Percentiles rank a stretch among this genome's conserved stretches.
phyloP scores from a whole-genome alignment of 2,888 invertebrate genomes.

The Pseudanteris insignis region DNA sequence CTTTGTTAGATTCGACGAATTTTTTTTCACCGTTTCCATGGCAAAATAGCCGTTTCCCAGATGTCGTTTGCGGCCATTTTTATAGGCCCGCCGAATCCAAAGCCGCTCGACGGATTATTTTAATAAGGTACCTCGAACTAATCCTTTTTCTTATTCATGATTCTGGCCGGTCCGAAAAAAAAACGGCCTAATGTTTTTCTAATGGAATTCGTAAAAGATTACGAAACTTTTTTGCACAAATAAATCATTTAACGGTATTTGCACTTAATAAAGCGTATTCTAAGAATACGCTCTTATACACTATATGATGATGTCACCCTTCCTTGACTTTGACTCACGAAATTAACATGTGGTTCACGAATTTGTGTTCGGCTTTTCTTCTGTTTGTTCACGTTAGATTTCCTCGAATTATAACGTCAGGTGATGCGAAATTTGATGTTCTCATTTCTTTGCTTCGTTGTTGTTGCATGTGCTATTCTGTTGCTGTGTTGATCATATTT shows the following conservation, averaged over 20 bases:
- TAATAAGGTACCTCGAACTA: conserved; percentile 35
- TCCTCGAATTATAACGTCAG: background rate
- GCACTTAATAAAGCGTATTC: conserved; percentile 30
- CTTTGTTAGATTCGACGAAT: conserved; percentile 34
- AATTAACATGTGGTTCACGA: conserved; percentile 38
- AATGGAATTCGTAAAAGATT: conserved; percentile 27
- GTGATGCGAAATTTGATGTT: background rate
- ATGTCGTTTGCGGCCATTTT: conserved; percentile 25
- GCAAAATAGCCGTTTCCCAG: conserved; percentile 28
- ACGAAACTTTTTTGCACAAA: conserved; percentile 39
- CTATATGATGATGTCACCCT: conserved; percentile 26
- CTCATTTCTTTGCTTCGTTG: too few species aligned
- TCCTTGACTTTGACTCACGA: conserved; percentile 35
- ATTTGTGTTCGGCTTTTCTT: conserved; percentile 18
- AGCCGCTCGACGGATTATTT: conserved; percentile 21
- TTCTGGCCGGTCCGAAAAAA: background rate
- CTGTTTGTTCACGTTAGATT: conserved; percentile 19
- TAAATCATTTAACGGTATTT: conserved; percentile 38
- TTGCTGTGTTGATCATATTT: too few species aligned
- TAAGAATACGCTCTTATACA: conserved; percentile 12
- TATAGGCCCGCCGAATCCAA: conserved; percentile 11
- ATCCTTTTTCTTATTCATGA: conserved; percentile 41
- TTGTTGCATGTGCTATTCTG: too few species aligned
- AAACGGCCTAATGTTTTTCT: conserved; percentile 21
- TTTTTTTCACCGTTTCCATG: conserved; percentile 21